Percentiles rank a stretch among this genome's conserved stretches.
Evolutionary conservation across 2,797 vertebrate genomes (phyloP).

Genomic region (Meriones psammophilus): DNA sequence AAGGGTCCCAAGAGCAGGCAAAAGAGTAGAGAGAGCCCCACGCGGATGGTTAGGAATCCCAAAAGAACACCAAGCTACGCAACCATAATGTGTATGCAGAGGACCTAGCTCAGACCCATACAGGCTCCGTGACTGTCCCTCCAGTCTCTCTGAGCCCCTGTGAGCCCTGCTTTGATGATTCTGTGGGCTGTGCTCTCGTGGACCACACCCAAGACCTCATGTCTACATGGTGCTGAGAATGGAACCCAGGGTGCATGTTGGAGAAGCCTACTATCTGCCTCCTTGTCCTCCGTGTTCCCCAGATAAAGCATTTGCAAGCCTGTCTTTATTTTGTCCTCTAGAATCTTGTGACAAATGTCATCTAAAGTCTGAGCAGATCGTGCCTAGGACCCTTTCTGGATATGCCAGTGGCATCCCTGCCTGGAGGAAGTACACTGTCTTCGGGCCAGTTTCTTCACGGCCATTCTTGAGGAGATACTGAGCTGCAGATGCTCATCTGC

Average conservation of each 20-base stretch:
- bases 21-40: neutral
- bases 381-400: neutral
- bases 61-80: neutral
- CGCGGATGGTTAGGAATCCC: neutral
- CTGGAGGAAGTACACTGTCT: neutral
- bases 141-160: neutral
- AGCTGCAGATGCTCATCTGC: neutral
- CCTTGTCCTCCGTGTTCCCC: no score
- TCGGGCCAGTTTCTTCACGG: neutral
- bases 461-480: neutral
- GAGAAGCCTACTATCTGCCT: neutral
- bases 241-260: neutral
- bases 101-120: neutral
- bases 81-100: no score
- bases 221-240: neutral
- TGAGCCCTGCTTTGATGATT: neutral
- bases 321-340: slow-evolving; percentile 7
- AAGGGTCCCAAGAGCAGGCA: neutral
- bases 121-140: neutral
- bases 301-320: neutral
- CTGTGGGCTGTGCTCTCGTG: neutral
- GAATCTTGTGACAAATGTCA: neutral
- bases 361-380: neutral
- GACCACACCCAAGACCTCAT: neutral
- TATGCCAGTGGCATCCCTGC: neutral